Evolutionary conservation across 2,113 vertebrate genomes (phyloP).

Genomic region (Phyllostomus discolor): DNA sequence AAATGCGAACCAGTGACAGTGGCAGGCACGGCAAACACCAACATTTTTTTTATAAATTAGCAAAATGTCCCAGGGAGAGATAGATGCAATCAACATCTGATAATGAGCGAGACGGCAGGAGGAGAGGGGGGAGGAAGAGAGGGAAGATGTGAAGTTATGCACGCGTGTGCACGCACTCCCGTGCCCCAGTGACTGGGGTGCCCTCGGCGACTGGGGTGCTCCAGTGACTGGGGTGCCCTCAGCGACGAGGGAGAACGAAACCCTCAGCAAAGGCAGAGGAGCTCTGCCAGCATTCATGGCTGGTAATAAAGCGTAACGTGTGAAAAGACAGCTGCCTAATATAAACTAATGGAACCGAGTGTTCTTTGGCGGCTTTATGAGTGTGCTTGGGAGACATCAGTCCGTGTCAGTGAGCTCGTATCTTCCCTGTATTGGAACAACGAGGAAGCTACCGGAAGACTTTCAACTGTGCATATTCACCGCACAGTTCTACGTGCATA

Average conservation of each 20-base stretch:
- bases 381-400: not conserved
- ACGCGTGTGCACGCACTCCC: rapidly evolving
- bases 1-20: not conserved
- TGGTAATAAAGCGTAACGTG: not conserved
- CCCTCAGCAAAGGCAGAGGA: not conserved
- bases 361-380: not conserved
- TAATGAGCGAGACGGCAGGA: not conserved
- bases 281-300: not conserved
- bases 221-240: not conserved
- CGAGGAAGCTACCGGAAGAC: not conserved
- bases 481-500: not conserved
- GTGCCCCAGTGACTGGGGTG: too few relatives aligned
- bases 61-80: not conserved
- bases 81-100: not conserved
- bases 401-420: not conserved
- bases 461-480: not conserved
- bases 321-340: not conserved
- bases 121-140: not conserved
- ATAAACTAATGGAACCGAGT: not conserved
- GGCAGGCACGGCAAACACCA: not conserved
- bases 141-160: not conserved
- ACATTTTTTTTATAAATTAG: not conserved
- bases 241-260: not conserved
- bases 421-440: not conserved
- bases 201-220: not conserved